phyloP scores from a whole-genome alignment of 2,888 invertebrate species.

The Artemia sp. region DNA sequence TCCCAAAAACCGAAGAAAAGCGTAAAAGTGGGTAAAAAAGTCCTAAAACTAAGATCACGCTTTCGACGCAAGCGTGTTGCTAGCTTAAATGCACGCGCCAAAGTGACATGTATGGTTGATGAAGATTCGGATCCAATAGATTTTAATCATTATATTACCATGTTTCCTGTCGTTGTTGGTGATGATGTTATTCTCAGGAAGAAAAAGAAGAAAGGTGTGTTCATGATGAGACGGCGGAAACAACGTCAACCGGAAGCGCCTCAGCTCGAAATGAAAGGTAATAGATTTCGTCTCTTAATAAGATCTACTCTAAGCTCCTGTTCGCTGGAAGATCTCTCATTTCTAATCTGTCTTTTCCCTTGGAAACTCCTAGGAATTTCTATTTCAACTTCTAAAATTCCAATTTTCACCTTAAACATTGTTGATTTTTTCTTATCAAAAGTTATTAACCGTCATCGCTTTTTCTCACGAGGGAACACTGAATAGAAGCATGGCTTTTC shows the following conservation, averaged over 20 bases:
- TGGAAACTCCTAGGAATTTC: no score
- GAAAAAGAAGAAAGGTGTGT: conserved; percentile 14
- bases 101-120: conserved; percentile 4
- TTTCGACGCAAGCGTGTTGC: neutral
- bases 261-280: neutral
- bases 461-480: no score
- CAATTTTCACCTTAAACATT: no score
- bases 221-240: neutral
- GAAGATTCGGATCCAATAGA: conserved; percentile 12
- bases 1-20: neutral
- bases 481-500: no score
- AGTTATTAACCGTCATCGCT: no score
- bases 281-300: neutral
- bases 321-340: no score
- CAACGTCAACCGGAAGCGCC: conserved; percentile 5
- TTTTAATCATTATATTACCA: neutral
- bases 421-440: no score
- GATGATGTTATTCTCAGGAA: conserved; percentile 10
- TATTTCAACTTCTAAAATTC: no score
- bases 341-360: no score
- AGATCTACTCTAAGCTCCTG: no score
- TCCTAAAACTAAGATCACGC: conserved; percentile 6
- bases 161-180: conserved; percentile 2
- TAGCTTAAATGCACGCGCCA: conserved; percentile 11
- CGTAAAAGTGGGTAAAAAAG: neutral